These are phyloP conservation scores for Hemicentrotus pulcherrimus DNA, from an alignment of 35 echinoderm and acorn worm genomes.

Conservation along the genomic window DNA sequence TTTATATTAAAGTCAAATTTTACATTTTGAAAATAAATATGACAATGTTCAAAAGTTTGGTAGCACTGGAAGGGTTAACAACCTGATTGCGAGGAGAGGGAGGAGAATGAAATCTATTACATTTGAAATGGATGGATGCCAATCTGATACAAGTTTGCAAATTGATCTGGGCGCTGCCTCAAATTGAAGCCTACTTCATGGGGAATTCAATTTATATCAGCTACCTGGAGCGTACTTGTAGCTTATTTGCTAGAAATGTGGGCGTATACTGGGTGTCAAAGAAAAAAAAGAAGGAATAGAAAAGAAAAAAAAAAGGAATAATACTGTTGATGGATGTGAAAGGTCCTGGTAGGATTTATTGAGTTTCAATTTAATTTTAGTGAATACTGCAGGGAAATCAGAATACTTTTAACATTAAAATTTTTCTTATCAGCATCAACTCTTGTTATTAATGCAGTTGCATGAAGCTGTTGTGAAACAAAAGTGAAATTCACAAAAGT, in stretches of 20 bases:
- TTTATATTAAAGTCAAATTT: too few species aligned
- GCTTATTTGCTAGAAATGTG: background rate
- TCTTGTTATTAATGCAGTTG: too few species aligned
- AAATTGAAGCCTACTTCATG: background rate
- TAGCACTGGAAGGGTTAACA: too few species aligned
- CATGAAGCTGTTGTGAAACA: too few species aligned
- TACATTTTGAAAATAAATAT: too few species aligned
- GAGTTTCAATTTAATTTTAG: background rate
- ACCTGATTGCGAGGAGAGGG: background rate
- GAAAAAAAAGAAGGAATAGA: background rate
- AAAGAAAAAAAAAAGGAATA: background rate
- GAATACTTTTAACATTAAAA: background rate
- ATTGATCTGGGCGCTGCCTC: background rate
- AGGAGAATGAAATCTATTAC: background rate
- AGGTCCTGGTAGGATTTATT: background rate
- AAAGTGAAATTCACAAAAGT: too few species aligned
- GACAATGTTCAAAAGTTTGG: too few species aligned
- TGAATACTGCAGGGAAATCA: background rate
- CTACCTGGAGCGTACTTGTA: background rate
- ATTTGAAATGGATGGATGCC: background rate
- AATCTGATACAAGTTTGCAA: background rate
- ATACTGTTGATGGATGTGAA: background rate
- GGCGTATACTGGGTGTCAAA: background rate
- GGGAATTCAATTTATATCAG: slow-evolving; percentile 13
- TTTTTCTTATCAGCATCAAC: background rate